These are phyloP conservation scores for Esperia sulphurella DNA, from an alignment of 2,888 invertebrate species.

Conservation along the genomic window DNA sequence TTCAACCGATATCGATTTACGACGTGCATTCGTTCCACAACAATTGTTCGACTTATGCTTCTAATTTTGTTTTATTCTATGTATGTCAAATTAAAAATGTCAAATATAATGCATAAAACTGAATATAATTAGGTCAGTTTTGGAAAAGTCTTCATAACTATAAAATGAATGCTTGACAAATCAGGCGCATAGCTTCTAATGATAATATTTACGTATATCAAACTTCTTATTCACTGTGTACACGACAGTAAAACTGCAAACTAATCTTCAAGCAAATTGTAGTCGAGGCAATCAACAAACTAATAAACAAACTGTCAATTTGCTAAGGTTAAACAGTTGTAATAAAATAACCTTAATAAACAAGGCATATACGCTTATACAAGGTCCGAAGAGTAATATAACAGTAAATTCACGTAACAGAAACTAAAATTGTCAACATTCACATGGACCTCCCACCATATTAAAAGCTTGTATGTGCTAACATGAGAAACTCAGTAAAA, in stretches of 20 bases:
- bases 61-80: too few species aligned
- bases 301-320: constrained; percentile 10
- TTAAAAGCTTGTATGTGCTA: constrained; percentile 42
- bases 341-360: constrained; percentile 19
- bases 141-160: too few species aligned
- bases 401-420: constrained; percentile 1
- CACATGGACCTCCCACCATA: constrained; percentile 15
- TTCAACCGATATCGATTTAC: too few species aligned
- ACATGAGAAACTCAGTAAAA: constrained; percentile 39
- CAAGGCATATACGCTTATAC: constrained; percentile 11
- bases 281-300: constrained; percentile 7
- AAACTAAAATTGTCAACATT: constrained; percentile 23
- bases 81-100: too few species aligned
- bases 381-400: constrained; percentile 14
- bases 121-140: too few species aligned
- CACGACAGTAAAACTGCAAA: not conserved
- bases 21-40: too few species aligned
- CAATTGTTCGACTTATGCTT: too few species aligned
- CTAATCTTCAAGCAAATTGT: constrained; percentile 5
- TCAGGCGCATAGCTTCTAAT: too few species aligned
- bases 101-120: too few species aligned
- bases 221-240: too few species aligned
- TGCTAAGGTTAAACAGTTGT: constrained; percentile 7
- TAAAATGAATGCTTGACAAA: too few species aligned
- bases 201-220: too few species aligned